Percentiles rank a stretch among this genome's conserved stretches.
Conservation (phyloP, 2,888 invertebrate species). For the Macrophya alboannulata region DNA sequence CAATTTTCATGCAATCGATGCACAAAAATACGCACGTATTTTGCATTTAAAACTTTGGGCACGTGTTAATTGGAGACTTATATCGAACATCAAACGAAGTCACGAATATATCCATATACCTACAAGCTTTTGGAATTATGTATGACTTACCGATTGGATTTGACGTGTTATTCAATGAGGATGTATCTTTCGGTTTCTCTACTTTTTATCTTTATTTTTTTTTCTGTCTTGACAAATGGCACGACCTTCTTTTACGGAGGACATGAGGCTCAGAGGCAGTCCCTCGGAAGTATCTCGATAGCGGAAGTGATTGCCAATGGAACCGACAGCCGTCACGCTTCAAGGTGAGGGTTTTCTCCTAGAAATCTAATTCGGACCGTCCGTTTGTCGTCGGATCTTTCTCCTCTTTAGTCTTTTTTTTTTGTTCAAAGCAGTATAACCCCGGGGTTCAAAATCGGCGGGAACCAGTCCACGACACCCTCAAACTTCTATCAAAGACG, state of each 20-base stretch:
- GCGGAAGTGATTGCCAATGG: slow-evolving; percentile 53
- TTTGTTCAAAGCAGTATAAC: not conserved
- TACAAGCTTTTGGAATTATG: slow-evolving; percentile 39
- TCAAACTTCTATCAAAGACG: not conserved
- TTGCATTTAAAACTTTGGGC: no score
- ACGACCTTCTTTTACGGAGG: slow-evolving; percentile 37
- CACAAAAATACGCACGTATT: no score
- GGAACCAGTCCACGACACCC: not conserved
- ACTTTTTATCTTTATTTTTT: not conserved
- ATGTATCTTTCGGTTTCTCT: slow-evolving; percentile 21
- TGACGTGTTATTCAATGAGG: slow-evolving; percentile 50
- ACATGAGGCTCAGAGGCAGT: slow-evolving; percentile 25
- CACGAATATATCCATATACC: not conserved
- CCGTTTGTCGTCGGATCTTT: slow-evolving; percentile 25
- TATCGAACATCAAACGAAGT: slow-evolving; percentile 29
- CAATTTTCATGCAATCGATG: no score
- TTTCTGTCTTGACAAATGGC: slow-evolving; percentile 37
- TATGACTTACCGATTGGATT: slow-evolving; percentile 44
- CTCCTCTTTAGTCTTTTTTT: not conserved
- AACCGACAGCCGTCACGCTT: slow-evolving; percentile 47
- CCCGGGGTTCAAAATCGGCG: not conserved
- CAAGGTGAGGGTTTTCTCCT: slow-evolving; percentile 25
- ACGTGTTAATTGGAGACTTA: no score
- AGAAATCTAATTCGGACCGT: slow-evolving; percentile 50
- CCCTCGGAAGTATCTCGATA: slow-evolving; percentile 39